Evolutionary conservation across 2,888 invertebrate genomes (phyloP).

Genomic region (Formica aserva): DNA sequence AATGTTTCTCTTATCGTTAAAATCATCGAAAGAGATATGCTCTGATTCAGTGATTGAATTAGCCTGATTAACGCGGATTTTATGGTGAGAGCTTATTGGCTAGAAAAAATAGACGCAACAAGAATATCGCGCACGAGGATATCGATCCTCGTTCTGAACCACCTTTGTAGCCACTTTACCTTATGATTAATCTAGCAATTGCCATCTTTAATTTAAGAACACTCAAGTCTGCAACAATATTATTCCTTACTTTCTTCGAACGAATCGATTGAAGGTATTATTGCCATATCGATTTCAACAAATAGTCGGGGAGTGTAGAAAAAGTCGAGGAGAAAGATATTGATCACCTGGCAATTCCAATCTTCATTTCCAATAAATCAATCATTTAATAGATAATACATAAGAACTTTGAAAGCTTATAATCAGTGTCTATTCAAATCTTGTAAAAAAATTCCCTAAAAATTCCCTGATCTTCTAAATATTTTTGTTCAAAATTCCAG

Average conservation of each 20-base stretch:
- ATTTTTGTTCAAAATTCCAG: too few species aligned
- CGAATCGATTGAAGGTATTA: conserved; percentile 40
- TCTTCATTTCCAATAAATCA: conserved; percentile 16
- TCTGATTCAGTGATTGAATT: conserved; percentile 35
- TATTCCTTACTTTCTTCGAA: conserved; percentile 26
- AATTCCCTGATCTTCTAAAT: too few species aligned
- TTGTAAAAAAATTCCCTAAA: too few species aligned
- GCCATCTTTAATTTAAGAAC: conserved; percentile 52
- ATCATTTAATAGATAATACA: not conserved
- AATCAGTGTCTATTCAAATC: too few species aligned
- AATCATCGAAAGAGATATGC: not conserved
- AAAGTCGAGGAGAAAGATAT: conserved; percentile 4
- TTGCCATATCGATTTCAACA: conserved; percentile 48
- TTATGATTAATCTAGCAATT: conserved; percentile 53
- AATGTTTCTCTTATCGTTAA: not conserved
- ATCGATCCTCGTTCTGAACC: conserved; percentile 45
- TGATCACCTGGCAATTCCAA: conserved; percentile 14
- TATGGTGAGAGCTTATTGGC: conserved; percentile 36
- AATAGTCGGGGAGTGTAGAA: conserved; percentile 9
- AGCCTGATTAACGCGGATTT: conserved; percentile 49
- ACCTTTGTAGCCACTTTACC: conserved; percentile 35
- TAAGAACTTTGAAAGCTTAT: not conserved
- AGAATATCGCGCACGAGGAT: conserved; percentile 45
- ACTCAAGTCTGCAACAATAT: conserved; percentile 46
- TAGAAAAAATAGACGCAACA: conserved; percentile 54